These are phyloP conservation scores for Ranitomeya imitator DNA, from an alignment of 2,113 vertebrate genomes.

Conservation along the genomic window DNA sequence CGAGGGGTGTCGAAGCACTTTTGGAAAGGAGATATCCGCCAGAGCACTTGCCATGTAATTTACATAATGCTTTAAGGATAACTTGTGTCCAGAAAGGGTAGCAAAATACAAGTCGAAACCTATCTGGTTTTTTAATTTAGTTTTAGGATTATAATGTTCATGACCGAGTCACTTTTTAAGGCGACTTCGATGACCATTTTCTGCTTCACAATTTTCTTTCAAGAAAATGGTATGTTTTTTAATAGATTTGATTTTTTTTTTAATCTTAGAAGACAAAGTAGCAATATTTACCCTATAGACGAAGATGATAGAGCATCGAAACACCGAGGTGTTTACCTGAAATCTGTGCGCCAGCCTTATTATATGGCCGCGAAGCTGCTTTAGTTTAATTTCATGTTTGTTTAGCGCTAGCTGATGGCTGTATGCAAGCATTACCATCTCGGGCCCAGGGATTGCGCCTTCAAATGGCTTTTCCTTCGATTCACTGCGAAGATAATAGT, in stretches of 20 bases:
- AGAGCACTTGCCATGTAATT: too few species aligned
- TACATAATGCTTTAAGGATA: too few species aligned
- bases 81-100: too few species aligned
- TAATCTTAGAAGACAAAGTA: neutral
- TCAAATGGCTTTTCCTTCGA: conserved; percentile 47
- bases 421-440: neutral
- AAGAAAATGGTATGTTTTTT: neutral
- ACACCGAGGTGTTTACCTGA: neutral
- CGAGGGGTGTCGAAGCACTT: too few species aligned
- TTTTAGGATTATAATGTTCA: too few species aligned
- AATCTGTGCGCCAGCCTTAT: conserved; percentile 11
- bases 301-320: neutral
- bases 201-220: neutral
- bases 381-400: conserved; percentile 22
- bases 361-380: neutral
- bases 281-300: neutral
- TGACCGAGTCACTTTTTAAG: neutral
- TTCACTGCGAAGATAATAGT: conserved; percentile 46
- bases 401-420: conserved; percentile 32
- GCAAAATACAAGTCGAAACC: too few species aligned
- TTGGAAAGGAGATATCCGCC: too few species aligned
- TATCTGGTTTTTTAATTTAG: too few species aligned
- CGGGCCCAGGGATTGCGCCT: conserved; percentile 14
- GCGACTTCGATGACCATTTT: neutral
- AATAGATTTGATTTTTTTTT: neutral